Conservation (phyloP, 2,113 vertebrate species). For the Morone chrysops region DNA sequence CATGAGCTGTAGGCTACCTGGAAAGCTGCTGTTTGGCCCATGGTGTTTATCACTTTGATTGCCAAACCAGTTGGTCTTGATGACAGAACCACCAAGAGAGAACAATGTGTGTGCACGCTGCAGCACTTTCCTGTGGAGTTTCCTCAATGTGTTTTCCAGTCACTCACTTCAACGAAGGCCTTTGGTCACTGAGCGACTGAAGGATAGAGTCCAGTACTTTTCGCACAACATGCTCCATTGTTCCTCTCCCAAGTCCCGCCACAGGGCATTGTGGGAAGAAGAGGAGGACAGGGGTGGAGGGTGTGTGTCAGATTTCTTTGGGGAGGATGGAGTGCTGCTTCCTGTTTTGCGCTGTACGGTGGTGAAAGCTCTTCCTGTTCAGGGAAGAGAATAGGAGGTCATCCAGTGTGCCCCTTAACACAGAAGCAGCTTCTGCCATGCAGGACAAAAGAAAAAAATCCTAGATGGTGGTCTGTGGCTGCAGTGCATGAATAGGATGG, state of each 20-base stretch:
- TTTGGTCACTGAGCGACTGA: conserved; percentile 34
- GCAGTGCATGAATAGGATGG: neutral
- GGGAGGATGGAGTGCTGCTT: conserved; percentile 75
- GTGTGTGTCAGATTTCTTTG: conserved; percentile 66
- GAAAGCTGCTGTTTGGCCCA: conserved; percentile 1
- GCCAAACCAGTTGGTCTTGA: neutral
- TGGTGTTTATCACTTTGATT: neutral
- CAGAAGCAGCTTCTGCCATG: conserved; percentile 29
- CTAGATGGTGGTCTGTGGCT: neutral
- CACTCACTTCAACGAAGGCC: conserved; percentile 30
- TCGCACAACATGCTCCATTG: conserved; percentile 79
- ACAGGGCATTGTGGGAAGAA: conserved; percentile 70
- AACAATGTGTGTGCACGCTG: conserved; percentile 22
- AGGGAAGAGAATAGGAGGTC: conserved; percentile 52
- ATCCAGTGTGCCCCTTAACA: neutral
- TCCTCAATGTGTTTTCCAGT: conserved; percentile 51
- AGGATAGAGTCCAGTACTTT: conserved; percentile 64
- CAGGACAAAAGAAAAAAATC: neutral
- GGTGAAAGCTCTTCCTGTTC: conserved; percentile 70
- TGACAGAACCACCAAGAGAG: neutral
- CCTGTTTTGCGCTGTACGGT: conserved; percentile 72
- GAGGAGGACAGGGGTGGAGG: conserved; percentile 28
- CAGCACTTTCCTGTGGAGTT: conserved; percentile 47
- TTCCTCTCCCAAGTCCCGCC: conserved; percentile 56
- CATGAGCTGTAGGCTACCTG: conserved; percentile 19